Evolutionary conservation across 2,113 vertebrate species (phyloP).

Genomic region (Urocynchramus pylzowi): DNA sequence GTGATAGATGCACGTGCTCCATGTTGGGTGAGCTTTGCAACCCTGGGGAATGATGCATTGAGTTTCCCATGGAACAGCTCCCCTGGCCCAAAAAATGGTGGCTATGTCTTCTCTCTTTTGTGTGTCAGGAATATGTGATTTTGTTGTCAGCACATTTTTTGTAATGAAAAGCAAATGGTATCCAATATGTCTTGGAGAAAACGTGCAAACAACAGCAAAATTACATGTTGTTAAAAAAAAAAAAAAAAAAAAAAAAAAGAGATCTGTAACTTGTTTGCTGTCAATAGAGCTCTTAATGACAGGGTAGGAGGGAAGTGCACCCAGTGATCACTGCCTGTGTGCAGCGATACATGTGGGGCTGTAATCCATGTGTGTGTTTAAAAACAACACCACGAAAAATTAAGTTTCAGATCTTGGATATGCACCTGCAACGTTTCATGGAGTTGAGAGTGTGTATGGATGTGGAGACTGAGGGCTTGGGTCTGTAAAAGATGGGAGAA

Average conservation of each 20-base stretch:
- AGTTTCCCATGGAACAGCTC: background rate
- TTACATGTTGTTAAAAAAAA: conserved; percentile 72
- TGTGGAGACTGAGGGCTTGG: background rate
- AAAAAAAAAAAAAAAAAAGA: background rate
- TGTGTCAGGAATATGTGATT: conserved; percentile 71
- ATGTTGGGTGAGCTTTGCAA: background rate
- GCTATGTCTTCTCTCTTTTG: conserved; percentile 66
- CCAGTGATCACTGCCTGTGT: background rate
- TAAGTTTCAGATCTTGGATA: background rate
- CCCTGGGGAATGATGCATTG: background rate
- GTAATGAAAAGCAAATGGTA: conserved; percentile 77
- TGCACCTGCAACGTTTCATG: background rate
- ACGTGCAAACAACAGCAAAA: conserved; percentile 76
- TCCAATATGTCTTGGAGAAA: conserved; percentile 73
- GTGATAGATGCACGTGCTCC: background rate
- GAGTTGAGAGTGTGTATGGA: background rate
- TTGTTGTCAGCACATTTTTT: conserved; percentile 74
- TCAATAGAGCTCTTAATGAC: conserved; percentile 73
- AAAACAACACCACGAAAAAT: background rate
- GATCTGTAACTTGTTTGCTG: conserved; percentile 74
- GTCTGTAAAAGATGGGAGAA: background rate
- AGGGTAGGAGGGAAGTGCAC: conserved; percentile 33
- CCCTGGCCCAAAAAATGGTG: background rate
- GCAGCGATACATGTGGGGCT: background rate
- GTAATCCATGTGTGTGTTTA: background rate